Base-by-base conservation (phyloP, 2,797 vertebrate genomes). In the Peromyscus aztecus region DNA sequence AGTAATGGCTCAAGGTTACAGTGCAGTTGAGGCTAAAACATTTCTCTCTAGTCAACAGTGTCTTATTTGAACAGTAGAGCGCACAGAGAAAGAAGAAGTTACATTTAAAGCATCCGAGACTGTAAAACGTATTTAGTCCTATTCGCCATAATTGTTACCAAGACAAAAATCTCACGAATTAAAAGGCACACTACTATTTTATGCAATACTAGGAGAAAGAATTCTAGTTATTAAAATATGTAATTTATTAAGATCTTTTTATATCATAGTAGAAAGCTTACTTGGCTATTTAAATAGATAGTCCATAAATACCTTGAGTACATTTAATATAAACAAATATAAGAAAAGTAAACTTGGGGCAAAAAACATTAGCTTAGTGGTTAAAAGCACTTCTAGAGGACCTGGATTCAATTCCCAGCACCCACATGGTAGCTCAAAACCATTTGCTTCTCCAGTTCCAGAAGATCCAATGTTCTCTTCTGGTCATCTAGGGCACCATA, bases 281-380 rank as follows among this genome's bases (percentile, higher is more conserved):
- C 49, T 57, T 88, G 21, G 37, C 4, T 86, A 94, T 78, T 59
- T 16, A 89, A 81, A 89, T 34, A 73, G 81, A 85, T 12, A 52
- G 94, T 86, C 5, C 9, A 52, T 78, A 34, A 69, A 49, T 83
- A 49, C 80, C 6, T 69, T 29, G 65, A 37, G 67, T 11, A 86
- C 9, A 95, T 61, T 90, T 55, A 37, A 43, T 23, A 43, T 23
- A 82, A 78, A 14, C 6, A 76, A 92, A 85, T 61, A 1, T 9
- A 82, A 94, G 29, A 82, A 95, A 97, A 80, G 78, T 71, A 85
- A 96, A 83, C 46, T 69, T 65, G 40, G 59, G 17, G 11, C 2
- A 23, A 46, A 43, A 61, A 37, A 37, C 43, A 4, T 16, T 11
- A 49, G 10, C 17, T 49, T 40, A 67, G 61, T 63, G 61, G 31